Base-by-base conservation (phyloP, 2,113 vertebrate species). In the Gorsachius goisagi region DNA sequence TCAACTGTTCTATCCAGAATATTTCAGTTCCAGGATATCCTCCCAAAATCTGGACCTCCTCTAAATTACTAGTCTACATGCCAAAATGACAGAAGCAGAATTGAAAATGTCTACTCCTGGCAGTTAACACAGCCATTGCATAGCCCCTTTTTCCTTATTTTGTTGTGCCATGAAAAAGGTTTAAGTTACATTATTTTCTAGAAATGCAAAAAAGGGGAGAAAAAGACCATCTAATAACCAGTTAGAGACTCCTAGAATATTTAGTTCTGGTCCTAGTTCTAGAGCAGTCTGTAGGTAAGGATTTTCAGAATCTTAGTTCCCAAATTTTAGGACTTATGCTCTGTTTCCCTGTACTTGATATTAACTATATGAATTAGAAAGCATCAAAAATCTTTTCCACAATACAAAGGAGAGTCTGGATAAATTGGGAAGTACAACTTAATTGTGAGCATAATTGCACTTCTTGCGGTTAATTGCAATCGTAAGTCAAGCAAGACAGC, bases 401-500 rank as follows among this genome's bases (percentile, higher is more conserved):
- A 77, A 77, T 71, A 75, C 26, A 58, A 56, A 88, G 33, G 47
- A 82, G 44, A 83, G 45, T 71, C 60, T 76, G 41, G 39, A 56
- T 93, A 76, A 89, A 86, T 87, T 86, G 23, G 81, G 52, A 86
- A 88, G 37, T n/a, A 49, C 64, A 86, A 67, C 85, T 95, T 97
- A 91, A 96, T 96, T 96, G 85, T 64, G 78, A 75, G 53, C 53
- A 33, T 95, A 89, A 95, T 94, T 92, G 60, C 41, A 90, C 44
- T 85, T 96, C 78, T 95, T 90, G 88, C 17, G 4, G 77, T 47
- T 97, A 98, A 98, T 97, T 97, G 85, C 37, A 86, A 56, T 93
- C 30, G 3, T 98, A 97, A 95, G 75, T 98, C 95, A 97, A 55
- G 86, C 73, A 90, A 95, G 96, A 97, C 63, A 95, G 88, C 83